Evolutionary conservation across 2,113 vertebrate species (phyloP), one percentile per base, ranked within the genome.

Genomic region (Vanacampus margaritifer): DNA sequence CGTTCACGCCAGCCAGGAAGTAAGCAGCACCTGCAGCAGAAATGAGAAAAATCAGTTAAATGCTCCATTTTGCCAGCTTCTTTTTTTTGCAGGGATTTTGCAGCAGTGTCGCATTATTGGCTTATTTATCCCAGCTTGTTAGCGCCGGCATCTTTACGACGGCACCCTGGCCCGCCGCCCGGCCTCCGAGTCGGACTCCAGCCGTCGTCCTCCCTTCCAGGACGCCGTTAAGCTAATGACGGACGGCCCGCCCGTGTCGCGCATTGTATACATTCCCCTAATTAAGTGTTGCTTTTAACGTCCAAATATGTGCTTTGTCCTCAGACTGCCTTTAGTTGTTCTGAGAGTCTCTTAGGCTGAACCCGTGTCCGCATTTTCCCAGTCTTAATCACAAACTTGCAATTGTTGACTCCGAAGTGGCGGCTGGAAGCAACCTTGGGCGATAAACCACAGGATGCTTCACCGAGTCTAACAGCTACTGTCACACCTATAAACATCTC

Each of bases 81-180:
- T 36, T 12, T 21, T 58, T 57, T 26, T 32, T 23, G 11, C 21
- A 9, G 21, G 39, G n/a, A 24, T 41, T 39, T 37, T 13, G 11
- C 5, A 39, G 59, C 53, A 60, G 24, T 54, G 7, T 13, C 54
- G 51, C 24, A 41, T 67, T 36, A 63, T 71, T 11, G 19, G 12
- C 23, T 62, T 45, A 43, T 41, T 45, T 62, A 62, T 43, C 36
- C 43, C 37, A 36, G 37, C 67, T 51, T 73, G 54, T 75, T 72
- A 73, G 73, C 65, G n/a, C 39, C 26, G 59, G 21, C 50, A 21
- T 72, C 35, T 74, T 81, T 78, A 79, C 73, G 61, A 60, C 67
- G 24, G 39, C 28, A 57, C 57, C 62, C 59, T 85, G 80, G 74
- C n/a, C 45, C 16, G 10, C 37, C 50, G 83, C 71, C 70, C 75